Percentiles rank a stretch among this genome's conserved stretches.
These are phyloP conservation scores for Drosophila persimilis DNA, from an alignment of 1,140 invertebrate genomes.

Conservation along the genomic window DNA sequence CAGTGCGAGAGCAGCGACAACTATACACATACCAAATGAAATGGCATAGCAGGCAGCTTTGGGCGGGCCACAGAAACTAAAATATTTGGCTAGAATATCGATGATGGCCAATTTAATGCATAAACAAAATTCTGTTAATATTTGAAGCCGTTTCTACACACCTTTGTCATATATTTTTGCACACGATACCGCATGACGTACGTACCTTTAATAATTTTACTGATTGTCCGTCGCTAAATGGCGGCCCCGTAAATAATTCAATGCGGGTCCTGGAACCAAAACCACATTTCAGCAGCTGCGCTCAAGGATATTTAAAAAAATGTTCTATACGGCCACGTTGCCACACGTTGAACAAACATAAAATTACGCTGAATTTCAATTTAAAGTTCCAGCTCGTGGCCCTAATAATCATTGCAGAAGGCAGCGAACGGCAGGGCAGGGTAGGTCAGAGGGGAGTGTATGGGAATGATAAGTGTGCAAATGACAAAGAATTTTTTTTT, in stretches of 20 bases:
- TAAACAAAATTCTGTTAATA: too few relatives aligned
- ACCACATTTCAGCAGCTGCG: slow-evolving; percentile 47
- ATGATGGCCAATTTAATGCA: neutral
- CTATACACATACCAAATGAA: neutral
- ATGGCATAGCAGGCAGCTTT: neutral
- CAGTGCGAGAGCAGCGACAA: neutral
- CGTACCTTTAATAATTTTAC: slow-evolving; percentile 26
- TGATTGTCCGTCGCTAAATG: slow-evolving; percentile 12
- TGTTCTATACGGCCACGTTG: slow-evolving; percentile 22
- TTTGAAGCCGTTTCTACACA: neutral
- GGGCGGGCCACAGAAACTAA: neutral
- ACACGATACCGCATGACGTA: slow-evolving; percentile 22
- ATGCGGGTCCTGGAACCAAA: slow-evolving; percentile 14
- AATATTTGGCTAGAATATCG: neutral
- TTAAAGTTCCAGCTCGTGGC: too few relatives aligned
- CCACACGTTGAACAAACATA: slow-evolving; percentile 29
- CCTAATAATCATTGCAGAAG: too few relatives aligned
- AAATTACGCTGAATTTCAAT: slow-evolving; percentile 18
- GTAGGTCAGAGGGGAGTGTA: neutral
- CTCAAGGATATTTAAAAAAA: slow-evolving; percentile 57
- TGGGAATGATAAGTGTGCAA: too few relatives aligned
- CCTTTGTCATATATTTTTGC: slow-evolving; percentile 22
- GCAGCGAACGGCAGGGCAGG: neutral
- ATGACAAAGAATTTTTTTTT: too few relatives aligned
- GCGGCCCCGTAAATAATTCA: slow-evolving; percentile 51